These are phyloP conservation scores for Phyllopteryx taeniolatus DNA, from an alignment of 2,113 vertebrate species.

Conservation along the genomic window DNA sequence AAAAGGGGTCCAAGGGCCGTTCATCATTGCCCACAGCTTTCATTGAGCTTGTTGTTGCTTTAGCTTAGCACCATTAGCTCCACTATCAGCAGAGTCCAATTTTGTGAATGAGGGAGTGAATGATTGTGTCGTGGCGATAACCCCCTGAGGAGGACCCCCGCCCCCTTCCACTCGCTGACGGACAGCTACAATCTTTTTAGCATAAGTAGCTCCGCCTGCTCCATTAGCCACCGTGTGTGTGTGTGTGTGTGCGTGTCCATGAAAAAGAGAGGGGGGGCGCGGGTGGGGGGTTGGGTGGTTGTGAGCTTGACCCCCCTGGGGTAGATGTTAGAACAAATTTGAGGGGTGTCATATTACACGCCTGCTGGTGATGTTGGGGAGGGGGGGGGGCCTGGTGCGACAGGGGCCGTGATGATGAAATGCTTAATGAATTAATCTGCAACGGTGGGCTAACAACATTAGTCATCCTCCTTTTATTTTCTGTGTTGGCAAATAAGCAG, in stretches of 20 bases:
- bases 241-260: conserved; percentile 22
- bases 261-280: conserved; percentile 1
- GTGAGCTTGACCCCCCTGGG: conserved; percentile 48
- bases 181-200: conserved; percentile 68
- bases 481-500: not conserved
- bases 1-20: no score
- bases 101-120: not conserved
- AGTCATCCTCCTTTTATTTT: conserved; percentile 57
- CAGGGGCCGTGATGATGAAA: conserved; percentile 55
- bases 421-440: conserved; percentile 78
- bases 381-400: conserved; percentile 49
- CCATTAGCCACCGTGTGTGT: conserved; percentile 63
- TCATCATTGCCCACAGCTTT: not conserved
- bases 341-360: conserved; percentile 78
- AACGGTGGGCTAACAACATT: conserved; percentile 73
- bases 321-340: conserved; percentile 79
- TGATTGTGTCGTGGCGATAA: not conserved
- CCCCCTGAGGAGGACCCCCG: conserved; percentile 29
- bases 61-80: not conserved
- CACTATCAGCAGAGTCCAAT: not conserved
- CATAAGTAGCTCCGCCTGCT: conserved; percentile 74
- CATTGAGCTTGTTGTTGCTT: not conserved
- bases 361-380: conserved; percentile 65
- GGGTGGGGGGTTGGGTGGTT: not conserved
- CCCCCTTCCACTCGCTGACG: conserved; percentile 55